phyloP scores from a whole-genome alignment of 23 tunicate genomes.

The Trididemnum nubilum region DNA sequence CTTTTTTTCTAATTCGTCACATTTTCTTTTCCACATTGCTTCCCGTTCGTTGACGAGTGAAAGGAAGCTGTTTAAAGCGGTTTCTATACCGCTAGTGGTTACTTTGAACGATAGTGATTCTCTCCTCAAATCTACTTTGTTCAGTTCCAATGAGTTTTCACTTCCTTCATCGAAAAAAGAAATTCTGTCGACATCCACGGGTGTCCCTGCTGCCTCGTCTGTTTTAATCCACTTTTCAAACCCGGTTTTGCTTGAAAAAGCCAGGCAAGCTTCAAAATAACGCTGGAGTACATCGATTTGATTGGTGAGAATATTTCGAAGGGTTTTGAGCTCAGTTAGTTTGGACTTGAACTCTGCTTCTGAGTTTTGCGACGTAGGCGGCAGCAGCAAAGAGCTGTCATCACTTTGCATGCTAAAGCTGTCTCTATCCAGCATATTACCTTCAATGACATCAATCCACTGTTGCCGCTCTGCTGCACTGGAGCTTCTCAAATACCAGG shows the following conservation, averaged over 20 bases:
- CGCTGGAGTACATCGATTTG: constrained; percentile 62
- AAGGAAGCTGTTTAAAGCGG: constrained; percentile 44
- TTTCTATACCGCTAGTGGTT: constrained; percentile 55
- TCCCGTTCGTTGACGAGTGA: constrained; percentile 38
- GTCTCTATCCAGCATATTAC: constrained; percentile 47
- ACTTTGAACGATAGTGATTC: constrained; percentile 75
- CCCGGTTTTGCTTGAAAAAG: neutral
- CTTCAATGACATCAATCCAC: constrained; percentile 65
- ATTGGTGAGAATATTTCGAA: constrained; percentile 39
- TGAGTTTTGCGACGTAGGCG: neutral
- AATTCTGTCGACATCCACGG: constrained; percentile 10
- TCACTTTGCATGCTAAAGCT: constrained; percentile 48
- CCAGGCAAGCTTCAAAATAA: constrained; percentile 24
- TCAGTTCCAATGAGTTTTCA: neutral
- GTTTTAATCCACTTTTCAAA: neutral
- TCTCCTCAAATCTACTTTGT: constrained; percentile 26
- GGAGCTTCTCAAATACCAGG: constrained; percentile 59
- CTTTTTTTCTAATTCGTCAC: constrained; percentile 48
- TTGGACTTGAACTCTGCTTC: constrained; percentile 30
- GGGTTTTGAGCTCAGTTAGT: constrained; percentile 54
- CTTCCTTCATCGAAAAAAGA: neutral
- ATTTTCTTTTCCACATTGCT: constrained; percentile 34
- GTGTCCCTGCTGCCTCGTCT: neutral
- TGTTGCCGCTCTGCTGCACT: constrained; percentile 49
- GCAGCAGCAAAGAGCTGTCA: constrained; percentile 28